Evolutionary conservation across 2,797 vertebrate genomes (phyloP).

Genomic region (Mormyrops boulengeri): DNA sequence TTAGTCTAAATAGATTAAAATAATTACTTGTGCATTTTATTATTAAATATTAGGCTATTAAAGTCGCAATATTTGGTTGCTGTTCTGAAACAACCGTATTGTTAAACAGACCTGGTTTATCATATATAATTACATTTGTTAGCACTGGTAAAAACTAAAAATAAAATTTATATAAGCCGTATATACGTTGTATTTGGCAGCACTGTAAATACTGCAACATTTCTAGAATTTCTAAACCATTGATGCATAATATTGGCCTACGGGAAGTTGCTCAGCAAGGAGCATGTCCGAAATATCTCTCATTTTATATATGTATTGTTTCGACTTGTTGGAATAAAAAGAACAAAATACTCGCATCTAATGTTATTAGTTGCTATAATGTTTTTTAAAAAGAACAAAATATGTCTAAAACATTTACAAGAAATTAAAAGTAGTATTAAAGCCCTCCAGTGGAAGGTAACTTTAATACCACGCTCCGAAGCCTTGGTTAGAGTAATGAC

Average conservation of each 20-base stretch:
- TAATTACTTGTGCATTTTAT: background rate
- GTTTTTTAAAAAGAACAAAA: background rate
- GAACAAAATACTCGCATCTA: background rate
- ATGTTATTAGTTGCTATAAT: background rate
- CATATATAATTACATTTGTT: background rate
- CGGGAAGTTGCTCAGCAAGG: background rate
- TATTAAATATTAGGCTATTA: background rate
- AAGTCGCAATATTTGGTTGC: background rate
- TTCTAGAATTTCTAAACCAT: background rate
- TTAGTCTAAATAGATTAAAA: background rate
- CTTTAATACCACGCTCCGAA: background rate
- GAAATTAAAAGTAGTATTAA: background rate
- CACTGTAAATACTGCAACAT: background rate
- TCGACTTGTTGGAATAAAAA: background rate
- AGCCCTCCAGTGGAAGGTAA: background rate
- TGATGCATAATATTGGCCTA: background rate
- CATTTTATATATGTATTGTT: background rate
- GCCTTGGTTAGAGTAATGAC: background rate
- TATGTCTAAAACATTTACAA: background rate
- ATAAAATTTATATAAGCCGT: background rate
- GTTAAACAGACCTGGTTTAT: background rate
- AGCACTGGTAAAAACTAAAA: background rate
- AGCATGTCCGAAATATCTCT: background rate
- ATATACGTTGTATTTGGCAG: background rate
- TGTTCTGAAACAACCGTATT: background rate